Evolutionary conservation across 1,140 invertebrate species (phyloP), one percentile per base, ranked within the genome.

Genomic region (Adelges cooleyi): DNA sequence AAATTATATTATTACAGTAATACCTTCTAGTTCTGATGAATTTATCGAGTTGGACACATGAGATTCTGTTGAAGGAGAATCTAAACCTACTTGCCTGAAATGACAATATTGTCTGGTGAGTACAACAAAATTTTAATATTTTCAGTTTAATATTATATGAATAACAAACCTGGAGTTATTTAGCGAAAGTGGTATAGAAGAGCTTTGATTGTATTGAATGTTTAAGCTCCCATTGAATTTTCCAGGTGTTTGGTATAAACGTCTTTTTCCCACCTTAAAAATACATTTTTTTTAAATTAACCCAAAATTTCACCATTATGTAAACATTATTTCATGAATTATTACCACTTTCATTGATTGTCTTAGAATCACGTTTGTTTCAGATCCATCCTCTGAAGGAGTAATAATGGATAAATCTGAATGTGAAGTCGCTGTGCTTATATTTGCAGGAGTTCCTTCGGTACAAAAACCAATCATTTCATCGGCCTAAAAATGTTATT

Each of bases 391-490:
- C 67, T 82, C 81, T 4, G 77, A 71, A 40, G 65, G 65, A 1
- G 85, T 86, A 18, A 87, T 74, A 2, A 79, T 79, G 1, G 86
- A 90, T 11, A 95, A 75, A 77, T 95, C 92, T 0, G 86, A 90
- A 71, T 92, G 83, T 1, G 92, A 95, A 0, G 90, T 89, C 0
- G 92, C 87, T 48, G 86, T 90, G 1, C 90, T 94, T 69, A 89
- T 90, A 72, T 86, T 88, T 36, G 86, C 79, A 0, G 90, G 90
- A 0, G 91, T 95, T 11, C 89, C 92, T 77, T 97, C 93, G 0
- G 91, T 95, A 71, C 86, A 93, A 72, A 94, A 96, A 65, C 90
- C 93, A 50, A 62, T 51, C n/a, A 56, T 51, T 4, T 49, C 52
- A 38, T 67, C 66, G 17, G 44, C 44, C 42, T 44, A 44, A 18